Evolutionary conservation across 2,797 vertebrate species (phyloP).

Genomic region (Bradypus variegatus): DNA sequence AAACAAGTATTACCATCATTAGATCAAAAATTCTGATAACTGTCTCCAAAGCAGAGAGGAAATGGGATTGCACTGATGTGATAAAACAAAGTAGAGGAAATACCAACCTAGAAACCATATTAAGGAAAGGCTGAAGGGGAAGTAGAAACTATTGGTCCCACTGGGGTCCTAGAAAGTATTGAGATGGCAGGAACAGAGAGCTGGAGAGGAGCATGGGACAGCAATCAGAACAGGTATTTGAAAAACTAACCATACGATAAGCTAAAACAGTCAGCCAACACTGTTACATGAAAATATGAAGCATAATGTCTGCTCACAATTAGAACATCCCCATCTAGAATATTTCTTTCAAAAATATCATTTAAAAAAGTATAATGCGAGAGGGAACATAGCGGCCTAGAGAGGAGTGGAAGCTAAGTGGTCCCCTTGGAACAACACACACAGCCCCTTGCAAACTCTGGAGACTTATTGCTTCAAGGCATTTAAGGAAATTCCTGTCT

Average conservation of each 20-base stretch:
- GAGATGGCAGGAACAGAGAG: background rate
- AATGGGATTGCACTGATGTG: background rate
- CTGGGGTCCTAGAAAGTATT: background rate
- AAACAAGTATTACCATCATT: background rate
- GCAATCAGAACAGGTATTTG: background rate
- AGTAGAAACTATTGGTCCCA: background rate
- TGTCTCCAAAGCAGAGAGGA: background rate
- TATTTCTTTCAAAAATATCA: background rate
- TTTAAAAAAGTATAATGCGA: background rate
- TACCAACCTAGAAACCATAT: background rate
- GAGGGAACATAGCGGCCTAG: no score
- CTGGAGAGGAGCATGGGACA: background rate
- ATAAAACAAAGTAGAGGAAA: background rate
- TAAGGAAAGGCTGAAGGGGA: background rate
- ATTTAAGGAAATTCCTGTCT: background rate
- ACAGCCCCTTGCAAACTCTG: background rate
- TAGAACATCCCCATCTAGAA: background rate
- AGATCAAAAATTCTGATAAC: background rate
- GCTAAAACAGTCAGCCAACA: background rate
- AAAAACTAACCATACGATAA: background rate
- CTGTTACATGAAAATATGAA: background rate
- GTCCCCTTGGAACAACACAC: no score
- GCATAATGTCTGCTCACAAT: background rate
- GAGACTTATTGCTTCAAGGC: background rate
- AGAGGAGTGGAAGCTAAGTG: no score